Conservation (phyloP, 2,888 invertebrate species). For the Esperia sulphurella region DNA sequence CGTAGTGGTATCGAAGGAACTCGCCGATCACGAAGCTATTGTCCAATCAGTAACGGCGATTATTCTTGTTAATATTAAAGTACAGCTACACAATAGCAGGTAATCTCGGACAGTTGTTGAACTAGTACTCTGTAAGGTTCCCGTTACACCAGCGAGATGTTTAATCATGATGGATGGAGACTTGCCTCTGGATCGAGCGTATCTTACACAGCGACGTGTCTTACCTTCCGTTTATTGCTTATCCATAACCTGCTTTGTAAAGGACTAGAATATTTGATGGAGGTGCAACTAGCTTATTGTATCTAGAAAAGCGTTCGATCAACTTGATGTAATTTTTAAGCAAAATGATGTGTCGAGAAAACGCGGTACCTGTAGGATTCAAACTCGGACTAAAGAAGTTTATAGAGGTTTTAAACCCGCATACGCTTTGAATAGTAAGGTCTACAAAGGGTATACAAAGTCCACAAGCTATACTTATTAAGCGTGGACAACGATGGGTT, state of each 20-base stretch:
- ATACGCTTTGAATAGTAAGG: no score
- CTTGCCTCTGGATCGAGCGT: constrained; percentile 25
- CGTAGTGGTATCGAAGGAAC: neutral
- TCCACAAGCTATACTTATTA: no score
- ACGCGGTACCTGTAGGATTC: no score
- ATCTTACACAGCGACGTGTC: constrained; percentile 8
- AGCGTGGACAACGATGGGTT: no score
- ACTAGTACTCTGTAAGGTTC: constrained; percentile 21
- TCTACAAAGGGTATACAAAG: no score
- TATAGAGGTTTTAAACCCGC: no score
- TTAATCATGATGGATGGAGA: constrained; percentile 52
- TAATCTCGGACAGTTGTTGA: constrained; percentile 18
- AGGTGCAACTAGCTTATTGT: no score
- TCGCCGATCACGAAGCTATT: neutral
- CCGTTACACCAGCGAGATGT: constrained; percentile 42
- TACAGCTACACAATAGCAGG: constrained; percentile 23
- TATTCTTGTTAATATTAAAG: constrained; percentile 3
- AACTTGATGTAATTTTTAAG: no score
- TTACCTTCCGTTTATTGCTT: constrained; percentile 1
- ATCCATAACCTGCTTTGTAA: neutral
- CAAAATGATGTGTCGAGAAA: no score
- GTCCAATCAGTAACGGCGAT: neutral
- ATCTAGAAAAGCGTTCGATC: no score
- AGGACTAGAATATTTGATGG: no score
- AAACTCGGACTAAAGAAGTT: no score